These are phyloP conservation scores for Bradysia coprophila DNA, from an alignment of 1,140 invertebrate genomes.

Conservation along the genomic window DNA sequence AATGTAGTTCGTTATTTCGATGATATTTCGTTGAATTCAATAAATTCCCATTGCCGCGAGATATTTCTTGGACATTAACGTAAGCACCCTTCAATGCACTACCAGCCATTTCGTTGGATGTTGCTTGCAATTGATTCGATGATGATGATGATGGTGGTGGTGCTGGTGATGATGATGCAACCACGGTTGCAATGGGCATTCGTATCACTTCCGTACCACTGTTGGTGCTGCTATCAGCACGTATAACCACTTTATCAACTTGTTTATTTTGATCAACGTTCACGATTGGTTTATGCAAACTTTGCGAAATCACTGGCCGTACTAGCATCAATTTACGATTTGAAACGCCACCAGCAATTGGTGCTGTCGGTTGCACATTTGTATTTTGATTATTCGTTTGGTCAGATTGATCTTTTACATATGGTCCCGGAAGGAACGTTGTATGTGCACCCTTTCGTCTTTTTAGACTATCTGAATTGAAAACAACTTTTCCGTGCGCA, in stretches of 20 bases:
- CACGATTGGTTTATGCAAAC: neutral
- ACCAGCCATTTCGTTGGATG: slow-evolving; percentile 16
- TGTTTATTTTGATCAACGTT: neutral
- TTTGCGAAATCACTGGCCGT: neutral
- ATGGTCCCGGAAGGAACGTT: slow-evolving; percentile 66
- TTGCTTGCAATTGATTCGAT: slow-evolving; percentile 6
- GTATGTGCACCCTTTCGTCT: slow-evolving; percentile 62
- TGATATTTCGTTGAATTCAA: slow-evolving; percentile 28
- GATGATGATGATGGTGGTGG: slow-evolving; percentile 26
- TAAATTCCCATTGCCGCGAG: slow-evolving; percentile 26
- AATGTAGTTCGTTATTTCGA: neutral
- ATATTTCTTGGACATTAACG: slow-evolving; percentile 41
- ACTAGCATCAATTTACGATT: slow-evolving; percentile 6
- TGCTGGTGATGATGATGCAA: slow-evolving; percentile 27
- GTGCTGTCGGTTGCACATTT: slow-evolving; percentile 6
- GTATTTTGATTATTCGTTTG: slow-evolving; percentile 11
- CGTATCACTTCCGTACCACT: slow-evolving; percentile 30
- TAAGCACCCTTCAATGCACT: slow-evolving; percentile 37
- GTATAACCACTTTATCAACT: neutral
- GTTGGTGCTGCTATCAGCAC: neutral
- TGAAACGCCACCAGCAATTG: neutral
- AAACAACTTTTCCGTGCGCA: slow-evolving; percentile 76
- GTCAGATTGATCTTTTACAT: slow-evolving; percentile 41
- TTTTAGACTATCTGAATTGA: slow-evolving; percentile 70
- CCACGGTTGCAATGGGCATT: slow-evolving; percentile 30